These are phyloP conservation scores for Molanna angustata DNA, from an alignment of 2,888 invertebrate species.

Conservation along the genomic window DNA sequence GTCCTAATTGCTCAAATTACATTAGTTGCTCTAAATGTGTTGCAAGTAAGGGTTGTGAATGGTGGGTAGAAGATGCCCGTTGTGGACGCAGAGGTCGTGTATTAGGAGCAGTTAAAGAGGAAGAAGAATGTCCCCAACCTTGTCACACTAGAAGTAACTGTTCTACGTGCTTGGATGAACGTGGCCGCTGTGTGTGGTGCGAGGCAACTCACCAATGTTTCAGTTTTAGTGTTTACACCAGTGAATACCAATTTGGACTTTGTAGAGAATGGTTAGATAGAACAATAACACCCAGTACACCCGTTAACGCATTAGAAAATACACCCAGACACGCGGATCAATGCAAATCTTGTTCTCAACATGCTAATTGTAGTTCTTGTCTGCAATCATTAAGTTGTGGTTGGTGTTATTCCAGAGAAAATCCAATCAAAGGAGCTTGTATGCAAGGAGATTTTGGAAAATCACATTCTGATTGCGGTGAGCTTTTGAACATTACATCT, in stretches of 20 bases:
- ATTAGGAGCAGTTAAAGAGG: slow-evolving; percentile 61
- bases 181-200: slow-evolving; percentile 93
- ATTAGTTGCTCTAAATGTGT: slow-evolving; percentile 87
- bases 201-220: slow-evolving; percentile 90
- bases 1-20: slow-evolving; percentile 85
- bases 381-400: slow-evolving; percentile 85
- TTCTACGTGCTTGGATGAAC: slow-evolving; percentile 78
- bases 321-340: slow-evolving; percentile 55
- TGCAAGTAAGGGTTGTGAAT: slow-evolving; percentile 73
- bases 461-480: slow-evolving; percentile 69
- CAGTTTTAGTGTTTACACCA: slow-evolving; percentile 93
- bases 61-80: slow-evolving; percentile 86
- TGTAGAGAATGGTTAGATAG: slow-evolving; percentile 93
- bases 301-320: slow-evolving; percentile 37
- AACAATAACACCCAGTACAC: slow-evolving; percentile 50
- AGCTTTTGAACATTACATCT: slow-evolving; percentile 60
- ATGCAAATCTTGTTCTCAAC: slow-evolving; percentile 77
- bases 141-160: slow-evolving; percentile 77
- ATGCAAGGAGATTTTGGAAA: slow-evolving; percentile 84
- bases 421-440: slow-evolving; percentile 84
- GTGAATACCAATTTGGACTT: slow-evolving; percentile 89
- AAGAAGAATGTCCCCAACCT: slow-evolving; percentile 72
- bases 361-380: slow-evolving; percentile 75
- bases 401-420: slow-evolving; percentile 88
- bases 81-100: slow-evolving; percentile 79